Base-by-base conservation (phyloP, 2,888 invertebrate genomes). In the Pyrochroa serraticornis region DNA sequence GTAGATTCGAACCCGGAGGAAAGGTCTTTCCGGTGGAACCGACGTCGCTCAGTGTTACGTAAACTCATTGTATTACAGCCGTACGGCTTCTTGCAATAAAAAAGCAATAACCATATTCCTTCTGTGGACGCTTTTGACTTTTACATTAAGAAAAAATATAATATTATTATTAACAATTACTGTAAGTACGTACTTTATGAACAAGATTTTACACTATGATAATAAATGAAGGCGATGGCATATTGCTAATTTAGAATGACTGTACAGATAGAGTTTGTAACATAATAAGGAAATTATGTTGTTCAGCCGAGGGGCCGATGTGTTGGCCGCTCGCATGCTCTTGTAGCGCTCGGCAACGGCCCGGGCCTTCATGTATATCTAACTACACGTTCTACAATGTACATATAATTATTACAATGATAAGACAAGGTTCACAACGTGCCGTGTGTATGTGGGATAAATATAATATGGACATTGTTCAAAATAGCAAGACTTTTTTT, bases 341-440 rank as follows among this genome's bases (percentile, higher is more conserved):
- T 66, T 83, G 83, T 82, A 81, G 82, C 77, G 80, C 82, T 72
- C 67, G 73, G 68, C 70, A 80, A 82, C 82, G 82, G 81, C 76
- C 81, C 81, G 83, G 82, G 84, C 83, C 82, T 83, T 85, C 84
- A 85, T 86, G 86, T 86, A 84, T 85, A 86, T 86, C 85, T 85
- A 61, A 84, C 66, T 84, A 85, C 85, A 85, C 79, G 79, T 79
- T 80, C 79, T 86, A 86, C 85, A 86, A 85, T 87, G 86, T 87
- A 87, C 84, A 87, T 75, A 75, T 85, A 85, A 85, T 85, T 86
- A 85, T 85, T 85, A 85, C 84, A 85, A 86, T 85, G 87, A 87
- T 87, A 88, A 89, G 89, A 88, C 87, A 88, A 89, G 89, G 89
- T 90, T 90, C 90, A 90, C 90, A 88, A 89, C 88, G 90, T 90